Conservation (phyloP, 2,888 invertebrate species). For the Digitonthophagus gazella region DNA sequence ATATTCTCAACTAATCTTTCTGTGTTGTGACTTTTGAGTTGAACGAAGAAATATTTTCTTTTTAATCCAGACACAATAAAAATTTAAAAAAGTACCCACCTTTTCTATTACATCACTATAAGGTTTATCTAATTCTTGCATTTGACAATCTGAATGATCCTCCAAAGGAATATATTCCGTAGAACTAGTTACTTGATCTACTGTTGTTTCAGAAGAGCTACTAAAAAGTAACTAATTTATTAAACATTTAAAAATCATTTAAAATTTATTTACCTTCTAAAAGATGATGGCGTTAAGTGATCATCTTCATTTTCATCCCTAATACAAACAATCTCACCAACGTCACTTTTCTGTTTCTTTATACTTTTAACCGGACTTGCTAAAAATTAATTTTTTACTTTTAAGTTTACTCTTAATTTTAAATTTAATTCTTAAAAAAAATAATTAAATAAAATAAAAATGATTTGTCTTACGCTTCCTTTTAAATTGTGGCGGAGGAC, state of each 20-base stretch:
- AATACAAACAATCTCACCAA: slow-evolving; percentile 40
- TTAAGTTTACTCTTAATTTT: background rate
- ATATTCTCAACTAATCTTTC: too few species aligned
- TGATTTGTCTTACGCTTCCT: background rate
- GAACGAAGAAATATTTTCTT: too few species aligned
- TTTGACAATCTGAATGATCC: slow-evolving; percentile 40
- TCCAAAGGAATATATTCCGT: slow-evolving; percentile 43
- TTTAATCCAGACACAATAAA: too few species aligned
- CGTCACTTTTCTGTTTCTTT: slow-evolving; percentile 33
- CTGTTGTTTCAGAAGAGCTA: slow-evolving; percentile 42
- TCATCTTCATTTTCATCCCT: slow-evolving; percentile 39
- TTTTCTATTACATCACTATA: slow-evolving; percentile 51
- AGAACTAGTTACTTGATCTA: slow-evolving; percentile 48
- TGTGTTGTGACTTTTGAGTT: too few species aligned
- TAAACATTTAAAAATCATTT: too few species aligned
- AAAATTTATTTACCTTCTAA: slow-evolving; percentile 29
- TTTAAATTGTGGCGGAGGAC: background rate
- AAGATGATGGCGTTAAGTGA: slow-evolving; percentile 29
- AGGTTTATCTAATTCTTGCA: slow-evolving; percentile 47
- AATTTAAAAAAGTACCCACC: too few species aligned
- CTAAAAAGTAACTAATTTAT: slow-evolving; percentile 20
- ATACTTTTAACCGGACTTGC: slow-evolving; percentile 15
- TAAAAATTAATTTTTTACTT: slow-evolving; percentile 2
- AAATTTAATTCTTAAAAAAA: too few species aligned
- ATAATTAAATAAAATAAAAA: too few species aligned